Conservation (phyloP, 2,113 vertebrate genomes). For the Hyla sarda region DNA sequence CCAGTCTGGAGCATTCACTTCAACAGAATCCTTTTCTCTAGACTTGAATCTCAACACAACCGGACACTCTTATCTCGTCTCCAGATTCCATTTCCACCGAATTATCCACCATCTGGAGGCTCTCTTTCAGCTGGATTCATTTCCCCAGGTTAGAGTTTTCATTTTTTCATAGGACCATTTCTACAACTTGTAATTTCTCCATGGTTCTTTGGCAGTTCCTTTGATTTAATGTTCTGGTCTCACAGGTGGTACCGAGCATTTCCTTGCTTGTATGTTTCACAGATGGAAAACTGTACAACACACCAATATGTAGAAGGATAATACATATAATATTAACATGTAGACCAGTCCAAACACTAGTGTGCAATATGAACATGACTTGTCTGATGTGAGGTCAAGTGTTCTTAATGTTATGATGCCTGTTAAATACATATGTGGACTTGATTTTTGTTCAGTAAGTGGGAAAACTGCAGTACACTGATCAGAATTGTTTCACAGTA, state of each 20-base stretch:
- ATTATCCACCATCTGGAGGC: constrained; percentile 49
- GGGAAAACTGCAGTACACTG: neutral
- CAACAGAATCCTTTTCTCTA: constrained; percentile 59
- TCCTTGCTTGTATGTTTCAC: neutral
- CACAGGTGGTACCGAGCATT: neutral
- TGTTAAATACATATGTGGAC: neutral
- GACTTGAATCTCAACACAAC: constrained; percentile 56
- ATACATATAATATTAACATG: neutral
- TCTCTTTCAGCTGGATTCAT: constrained; percentile 52
- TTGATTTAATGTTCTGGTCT: neutral
- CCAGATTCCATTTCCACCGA: constrained; percentile 53
- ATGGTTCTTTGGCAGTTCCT: neutral
- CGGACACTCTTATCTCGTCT: constrained; percentile 48
- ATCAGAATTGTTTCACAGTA: neutral
- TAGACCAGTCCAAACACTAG: neutral
- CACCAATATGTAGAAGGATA: neutral
- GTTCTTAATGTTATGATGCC: neutral
- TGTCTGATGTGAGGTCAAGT: neutral
- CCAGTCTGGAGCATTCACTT: constrained; percentile 58
- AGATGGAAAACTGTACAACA: neutral
- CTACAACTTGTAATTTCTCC: neutral
- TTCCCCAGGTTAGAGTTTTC: constrained; percentile 55
- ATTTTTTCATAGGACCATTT: constrained; percentile 37
- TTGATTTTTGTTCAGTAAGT: neutral
- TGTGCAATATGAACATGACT: neutral